Percentiles rank a stretch among this genome's conserved stretches.
phyloP scores from a whole-genome alignment of 2,797 vertebrate genomes.

The Tamandua tetradactyla region DNA sequence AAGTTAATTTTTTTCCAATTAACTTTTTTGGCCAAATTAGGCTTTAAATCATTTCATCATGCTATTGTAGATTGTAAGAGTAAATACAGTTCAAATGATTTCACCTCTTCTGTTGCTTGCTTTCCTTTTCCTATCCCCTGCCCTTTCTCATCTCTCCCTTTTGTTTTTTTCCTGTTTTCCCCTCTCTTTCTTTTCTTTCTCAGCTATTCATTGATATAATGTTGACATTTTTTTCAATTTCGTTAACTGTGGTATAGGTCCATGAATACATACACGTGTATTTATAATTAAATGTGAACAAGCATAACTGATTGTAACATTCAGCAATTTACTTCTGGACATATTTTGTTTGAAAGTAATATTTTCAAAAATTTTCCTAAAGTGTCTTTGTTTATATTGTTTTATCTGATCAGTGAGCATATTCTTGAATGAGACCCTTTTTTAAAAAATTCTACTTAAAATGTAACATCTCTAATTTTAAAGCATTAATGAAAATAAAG shows the following conservation, averaged over 20 bases:
- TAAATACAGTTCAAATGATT: neutral
- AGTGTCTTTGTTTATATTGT: conserved; percentile 32
- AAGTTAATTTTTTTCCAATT: conserved; percentile 34
- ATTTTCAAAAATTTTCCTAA: neutral
- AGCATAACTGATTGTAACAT: neutral
- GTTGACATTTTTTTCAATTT: neutral
- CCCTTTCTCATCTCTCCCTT: neutral
- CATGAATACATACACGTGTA: neutral
- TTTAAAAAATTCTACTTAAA: conserved; percentile 75
- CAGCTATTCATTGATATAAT: neutral
- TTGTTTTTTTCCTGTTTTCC: neutral
- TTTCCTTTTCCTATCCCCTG: too few relatives aligned
- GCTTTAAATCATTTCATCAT: conserved; percentile 21
- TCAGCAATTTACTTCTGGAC: neutral
- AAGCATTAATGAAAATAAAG: conserved; percentile 31
- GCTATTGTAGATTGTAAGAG: neutral
- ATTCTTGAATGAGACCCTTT: conserved; percentile 53
- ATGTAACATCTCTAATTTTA: conserved; percentile 64
- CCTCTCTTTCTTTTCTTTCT: neutral
- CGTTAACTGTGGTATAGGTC: neutral
- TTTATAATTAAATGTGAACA: neutral
- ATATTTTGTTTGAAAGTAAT: neutral
- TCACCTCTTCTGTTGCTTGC: neutral
- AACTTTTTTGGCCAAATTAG: neutral
- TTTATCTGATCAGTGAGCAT: conserved; percentile 63